These are phyloP conservation scores for Brachionichthys hirsutus DNA, from an alignment of 2,113 vertebrate species.

Conservation along the genomic window DNA sequence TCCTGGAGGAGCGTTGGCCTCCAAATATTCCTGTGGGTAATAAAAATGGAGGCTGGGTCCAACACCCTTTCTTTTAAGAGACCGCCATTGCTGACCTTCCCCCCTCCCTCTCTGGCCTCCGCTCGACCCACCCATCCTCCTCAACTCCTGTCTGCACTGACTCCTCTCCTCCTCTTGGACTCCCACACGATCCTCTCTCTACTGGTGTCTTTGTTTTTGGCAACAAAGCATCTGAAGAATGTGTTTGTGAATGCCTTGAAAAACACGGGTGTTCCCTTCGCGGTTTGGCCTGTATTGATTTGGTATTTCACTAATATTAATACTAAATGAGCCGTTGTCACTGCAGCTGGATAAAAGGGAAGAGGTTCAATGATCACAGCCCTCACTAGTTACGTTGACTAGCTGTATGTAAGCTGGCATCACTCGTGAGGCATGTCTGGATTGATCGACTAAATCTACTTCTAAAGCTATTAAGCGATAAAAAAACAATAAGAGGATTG, in stretches of 20 bases:
- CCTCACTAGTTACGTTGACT: background rate
- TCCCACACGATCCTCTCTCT: slow-evolving; percentile 47
- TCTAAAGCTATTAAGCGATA: slow-evolving; percentile 48
- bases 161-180: slow-evolving; percentile 31
- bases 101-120: slow-evolving; percentile 3
- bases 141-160: slow-evolving; percentile 23
- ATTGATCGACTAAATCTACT: slow-evolving; percentile 36
- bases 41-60: slow-evolving; percentile 27
- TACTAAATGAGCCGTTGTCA: slow-evolving; percentile 7
- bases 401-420: slow-evolving; percentile 5
- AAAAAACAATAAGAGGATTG: slow-evolving; percentile 38
- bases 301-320: slow-evolving; percentile 13
- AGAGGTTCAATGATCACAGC: background rate
- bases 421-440: slow-evolving; percentile 37
- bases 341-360: slow-evolving; percentile 8
- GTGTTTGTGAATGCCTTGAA: slow-evolving; percentile 63
- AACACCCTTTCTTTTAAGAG: slow-evolving; percentile 46
- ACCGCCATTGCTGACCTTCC: background rate
- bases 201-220: slow-evolving; percentile 61
- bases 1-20: background rate
- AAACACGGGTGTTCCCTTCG: slow-evolving; percentile 63
- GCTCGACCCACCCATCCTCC: background rate
- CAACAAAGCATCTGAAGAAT: slow-evolving; percentile 73
- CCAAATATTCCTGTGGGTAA: no score
- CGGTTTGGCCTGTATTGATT: slow-evolving; percentile 30